phyloP scores from a whole-genome alignment of 2,113 vertebrate genomes.

The Bos javanicus region DNA sequence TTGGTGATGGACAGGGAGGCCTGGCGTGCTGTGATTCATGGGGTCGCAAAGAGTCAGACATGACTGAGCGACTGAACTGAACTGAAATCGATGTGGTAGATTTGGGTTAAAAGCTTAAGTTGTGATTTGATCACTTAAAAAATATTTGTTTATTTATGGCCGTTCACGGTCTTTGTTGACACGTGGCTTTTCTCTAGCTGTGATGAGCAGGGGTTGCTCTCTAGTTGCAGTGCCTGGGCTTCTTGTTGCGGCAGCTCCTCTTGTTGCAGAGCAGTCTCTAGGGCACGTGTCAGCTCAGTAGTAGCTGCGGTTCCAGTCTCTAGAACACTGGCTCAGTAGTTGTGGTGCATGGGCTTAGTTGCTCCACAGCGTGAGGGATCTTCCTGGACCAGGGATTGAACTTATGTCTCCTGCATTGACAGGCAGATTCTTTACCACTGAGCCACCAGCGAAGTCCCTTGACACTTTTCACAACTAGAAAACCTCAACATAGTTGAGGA shows the following conservation, averaged over 20 bases:
- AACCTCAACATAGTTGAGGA: not conserved
- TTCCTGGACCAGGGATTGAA: not conserved
- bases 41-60: too few species aligned
- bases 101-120: not conserved
- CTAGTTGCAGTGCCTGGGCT: not conserved
- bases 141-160: not conserved
- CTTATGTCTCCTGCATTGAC: not conserved
- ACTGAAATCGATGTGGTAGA: not conserved
- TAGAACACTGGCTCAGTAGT: not conserved
- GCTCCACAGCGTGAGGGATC: not conserved
- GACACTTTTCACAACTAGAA: not conserved
- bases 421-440: not conserved
- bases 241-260: accelerated
- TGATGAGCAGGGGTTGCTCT: not conserved
- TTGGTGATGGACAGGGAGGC: too few species aligned
- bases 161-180: not conserved
- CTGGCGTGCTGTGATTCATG: too few species aligned
- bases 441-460: not conserved
- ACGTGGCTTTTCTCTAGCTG: not conserved
- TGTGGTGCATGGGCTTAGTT: not conserved
- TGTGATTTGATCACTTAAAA: not conserved
- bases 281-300: accelerated
- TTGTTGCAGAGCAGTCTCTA: not conserved
- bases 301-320: not conserved
- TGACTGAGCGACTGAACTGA: too few species aligned